These are phyloP conservation scores for Pogonognathellus flavescens DNA, from an alignment of 1,140 invertebrate species.

Conservation along the genomic window DNA sequence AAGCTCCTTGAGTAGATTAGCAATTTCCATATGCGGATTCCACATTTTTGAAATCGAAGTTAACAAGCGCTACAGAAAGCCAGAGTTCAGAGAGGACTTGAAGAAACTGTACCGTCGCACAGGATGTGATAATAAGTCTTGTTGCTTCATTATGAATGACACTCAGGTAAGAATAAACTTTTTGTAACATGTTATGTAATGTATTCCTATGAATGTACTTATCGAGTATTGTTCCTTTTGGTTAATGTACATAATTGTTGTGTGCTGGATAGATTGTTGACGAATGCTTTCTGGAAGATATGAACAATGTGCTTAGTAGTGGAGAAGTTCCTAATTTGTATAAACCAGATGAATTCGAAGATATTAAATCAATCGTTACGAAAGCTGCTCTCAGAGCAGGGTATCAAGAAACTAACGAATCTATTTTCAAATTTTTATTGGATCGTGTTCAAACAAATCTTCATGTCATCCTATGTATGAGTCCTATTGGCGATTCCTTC, in stretches of 20 bases:
- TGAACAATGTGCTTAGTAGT: conserved; percentile 88
- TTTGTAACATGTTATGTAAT: no score
- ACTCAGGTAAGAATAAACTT: conserved; percentile 77
- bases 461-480: conserved; percentile 87
- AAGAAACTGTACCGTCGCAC: conserved; percentile 81
- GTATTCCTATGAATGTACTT: no score
- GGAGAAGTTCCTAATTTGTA: conserved; percentile 88
- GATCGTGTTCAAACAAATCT: conserved; percentile 82
- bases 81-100: conserved; percentile 86
- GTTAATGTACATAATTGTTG: no score
- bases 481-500: conserved; percentile 82
- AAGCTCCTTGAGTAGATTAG: conserved; percentile 81
- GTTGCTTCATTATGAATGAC: conserved; percentile 86
- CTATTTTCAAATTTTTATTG: conserved; percentile 82
- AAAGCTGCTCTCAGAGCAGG: conserved; percentile 78
- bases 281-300: conserved; percentile 86
- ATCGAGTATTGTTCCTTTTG: no score
- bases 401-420: conserved; percentile 77
- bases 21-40: conserved; percentile 84
- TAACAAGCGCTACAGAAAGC: conserved; percentile 80
- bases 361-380: conserved; percentile 79
- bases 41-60: conserved; percentile 83
- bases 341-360: conserved; percentile 87
- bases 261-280: conserved; percentile 76
- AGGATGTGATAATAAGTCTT: conserved; percentile 81